Evolutionary conservation across 2,113 vertebrate genomes (phyloP).

Genomic region (Hemibagrus wyckioides): DNA sequence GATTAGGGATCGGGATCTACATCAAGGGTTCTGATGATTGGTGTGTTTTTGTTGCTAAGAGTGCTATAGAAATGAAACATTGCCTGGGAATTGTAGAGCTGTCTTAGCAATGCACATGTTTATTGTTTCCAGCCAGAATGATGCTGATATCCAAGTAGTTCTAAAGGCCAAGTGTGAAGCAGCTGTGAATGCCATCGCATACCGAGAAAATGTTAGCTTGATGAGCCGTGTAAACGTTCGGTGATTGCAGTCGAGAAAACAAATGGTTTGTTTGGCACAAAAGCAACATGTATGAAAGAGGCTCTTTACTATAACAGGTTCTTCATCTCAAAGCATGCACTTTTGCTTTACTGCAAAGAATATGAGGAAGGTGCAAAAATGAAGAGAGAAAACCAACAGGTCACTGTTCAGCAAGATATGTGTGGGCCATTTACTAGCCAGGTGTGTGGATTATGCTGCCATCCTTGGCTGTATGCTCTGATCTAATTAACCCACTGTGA

Average conservation of each 20-base stretch:
- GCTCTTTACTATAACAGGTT: neutral
- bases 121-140: neutral
- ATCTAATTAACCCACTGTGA: conserved; percentile 41
- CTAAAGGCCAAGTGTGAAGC: neutral
- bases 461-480: neutral
- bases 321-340: neutral
- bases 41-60: neutral
- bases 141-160: too few relatives aligned
- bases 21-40: neutral
- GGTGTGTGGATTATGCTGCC: neutral
- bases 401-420: neutral
- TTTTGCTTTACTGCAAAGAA: neutral
- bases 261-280: neutral
- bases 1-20: neutral
- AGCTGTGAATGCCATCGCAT: neutral
- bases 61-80: neutral
- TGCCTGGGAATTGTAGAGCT: neutral
- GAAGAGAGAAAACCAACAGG: neutral
- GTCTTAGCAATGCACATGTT: neutral
- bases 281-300: neutral
- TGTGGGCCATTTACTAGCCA: neutral
- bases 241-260: neutral
- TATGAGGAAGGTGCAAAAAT: neutral
- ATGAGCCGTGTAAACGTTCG: neutral
- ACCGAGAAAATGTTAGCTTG: neutral